Evolutionary conservation across 2,113 vertebrate genomes (phyloP).

Genomic region (Chrysochloris asiatica): DNA sequence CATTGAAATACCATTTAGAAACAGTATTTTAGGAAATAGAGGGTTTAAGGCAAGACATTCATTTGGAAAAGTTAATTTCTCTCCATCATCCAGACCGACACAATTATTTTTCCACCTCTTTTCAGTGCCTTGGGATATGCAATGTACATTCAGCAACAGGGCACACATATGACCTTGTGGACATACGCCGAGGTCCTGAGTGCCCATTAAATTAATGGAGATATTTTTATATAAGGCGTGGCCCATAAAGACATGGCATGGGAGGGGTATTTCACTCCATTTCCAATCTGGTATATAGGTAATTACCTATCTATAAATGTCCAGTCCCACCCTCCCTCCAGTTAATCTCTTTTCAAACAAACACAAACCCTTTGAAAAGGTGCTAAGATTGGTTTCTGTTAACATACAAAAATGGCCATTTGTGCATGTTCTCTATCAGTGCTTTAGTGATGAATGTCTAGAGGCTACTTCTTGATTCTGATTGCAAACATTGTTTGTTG

Average conservation of each 20-base stretch:
- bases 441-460: conserved; percentile 82
- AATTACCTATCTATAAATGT: conserved; percentile 72
- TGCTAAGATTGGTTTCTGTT: conserved; percentile 85
- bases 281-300: conserved; percentile 79
- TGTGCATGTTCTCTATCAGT: conserved; percentile 78
- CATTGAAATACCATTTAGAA: conserved; percentile 78
- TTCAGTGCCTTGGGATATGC: conserved; percentile 82
- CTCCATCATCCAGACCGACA: conserved; percentile 76
- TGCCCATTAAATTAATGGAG: conserved; percentile 83
- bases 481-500: conserved; percentile 91
- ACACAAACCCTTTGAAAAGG: conserved; percentile 85
- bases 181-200: conserved; percentile 84
- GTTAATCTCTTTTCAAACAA: conserved; percentile 82
- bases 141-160: conserved; percentile 84
- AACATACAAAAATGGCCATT: conserved; percentile 80
- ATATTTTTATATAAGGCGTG: conserved; percentile 83
- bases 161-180: conserved; percentile 80
- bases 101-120: conserved; percentile 72
- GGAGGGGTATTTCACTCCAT: conserved; percentile 82
- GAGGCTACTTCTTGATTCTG: conserved; percentile 90
- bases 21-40: conserved; percentile 88
- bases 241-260: conserved; percentile 84
- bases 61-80: conserved; percentile 80
- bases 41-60: conserved; percentile 97
- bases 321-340: conserved; percentile 76